phyloP scores from a whole-genome alignment of 2,797 vertebrate genomes.

The Podargus strigoides region DNA sequence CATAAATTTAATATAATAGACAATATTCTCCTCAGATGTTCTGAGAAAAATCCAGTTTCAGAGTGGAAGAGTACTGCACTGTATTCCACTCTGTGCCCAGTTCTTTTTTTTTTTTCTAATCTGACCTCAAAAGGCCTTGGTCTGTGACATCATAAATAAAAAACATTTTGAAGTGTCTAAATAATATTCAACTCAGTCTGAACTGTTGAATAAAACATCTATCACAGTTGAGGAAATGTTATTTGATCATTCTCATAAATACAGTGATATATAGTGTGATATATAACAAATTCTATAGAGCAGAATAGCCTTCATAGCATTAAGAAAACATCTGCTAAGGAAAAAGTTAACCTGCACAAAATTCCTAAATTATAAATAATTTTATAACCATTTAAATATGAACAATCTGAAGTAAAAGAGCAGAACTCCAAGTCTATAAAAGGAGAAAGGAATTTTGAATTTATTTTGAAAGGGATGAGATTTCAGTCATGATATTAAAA shows the following conservation, averaged over 20 bases:
- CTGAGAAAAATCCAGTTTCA: background rate
- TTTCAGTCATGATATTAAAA: background rate
- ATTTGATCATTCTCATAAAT: no score
- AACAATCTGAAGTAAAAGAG: background rate
- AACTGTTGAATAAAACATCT: background rate
- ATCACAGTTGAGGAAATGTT: background rate
- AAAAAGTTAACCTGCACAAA: background rate
- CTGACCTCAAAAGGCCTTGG: constrained; percentile 17
- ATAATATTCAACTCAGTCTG: background rate
- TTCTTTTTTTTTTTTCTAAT: background rate
- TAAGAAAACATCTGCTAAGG: background rate
- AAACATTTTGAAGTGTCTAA: background rate
- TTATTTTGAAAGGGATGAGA: background rate
- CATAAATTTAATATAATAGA: background rate
- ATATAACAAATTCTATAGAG: background rate
- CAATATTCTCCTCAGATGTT: background rate
- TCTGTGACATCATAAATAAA: background rate
- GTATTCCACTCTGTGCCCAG: background rate
- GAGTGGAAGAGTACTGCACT: constrained; percentile 24
- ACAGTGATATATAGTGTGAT: background rate
- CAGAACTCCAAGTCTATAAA: background rate
- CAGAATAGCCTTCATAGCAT: background rate
- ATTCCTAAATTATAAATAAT: background rate
- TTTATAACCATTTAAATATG: background rate
- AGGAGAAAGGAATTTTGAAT: background rate